Evolutionary conservation across 2,113 vertebrate genomes (phyloP).

Genomic region (Mungos mungo): DNA sequence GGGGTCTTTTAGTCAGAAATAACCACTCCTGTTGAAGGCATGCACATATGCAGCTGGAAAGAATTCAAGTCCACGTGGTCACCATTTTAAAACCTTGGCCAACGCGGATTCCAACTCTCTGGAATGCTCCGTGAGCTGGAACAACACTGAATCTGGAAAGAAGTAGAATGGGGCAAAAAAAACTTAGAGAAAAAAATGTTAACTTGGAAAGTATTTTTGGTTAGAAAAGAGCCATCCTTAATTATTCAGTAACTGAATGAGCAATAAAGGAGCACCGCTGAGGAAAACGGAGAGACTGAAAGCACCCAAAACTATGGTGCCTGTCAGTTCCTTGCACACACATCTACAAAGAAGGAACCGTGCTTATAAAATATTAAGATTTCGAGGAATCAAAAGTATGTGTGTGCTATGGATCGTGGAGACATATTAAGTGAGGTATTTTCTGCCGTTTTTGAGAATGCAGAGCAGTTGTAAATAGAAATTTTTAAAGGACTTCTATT

Average conservation of each 20-base stretch:
- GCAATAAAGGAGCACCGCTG: not conserved
- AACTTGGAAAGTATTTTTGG: not conserved
- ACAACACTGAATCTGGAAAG: not conserved
- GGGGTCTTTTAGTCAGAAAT: constrained; percentile 37
- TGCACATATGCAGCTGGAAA: constrained; percentile 41
- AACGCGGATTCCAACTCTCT: not conserved
- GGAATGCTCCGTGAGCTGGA: constrained; percentile 32
- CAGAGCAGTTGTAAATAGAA: not conserved
- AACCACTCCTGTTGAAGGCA: constrained; percentile 32
- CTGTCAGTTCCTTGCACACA: not conserved
- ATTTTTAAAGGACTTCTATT: constrained; percentile 1
- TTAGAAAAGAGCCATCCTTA: not conserved
- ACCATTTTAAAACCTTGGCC: constrained; percentile 44
- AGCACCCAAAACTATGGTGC: not conserved
- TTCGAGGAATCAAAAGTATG: constrained; percentile 38
- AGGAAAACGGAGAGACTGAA: constrained; percentile 32
- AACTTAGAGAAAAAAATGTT: not conserved
- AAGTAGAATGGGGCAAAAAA: not conserved
- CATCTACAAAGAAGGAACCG: not conserved
- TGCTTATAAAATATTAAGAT: not conserved
- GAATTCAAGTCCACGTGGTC: constrained; percentile 30
- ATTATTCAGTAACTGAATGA: not conserved
- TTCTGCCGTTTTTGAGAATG: not conserved
- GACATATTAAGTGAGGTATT: not conserved
- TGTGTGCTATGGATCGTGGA: not conserved